These are phyloP conservation scores for Cryptoprocta ferox DNA, from an alignment of 2,797 vertebrate species.

Conservation along the genomic window DNA sequence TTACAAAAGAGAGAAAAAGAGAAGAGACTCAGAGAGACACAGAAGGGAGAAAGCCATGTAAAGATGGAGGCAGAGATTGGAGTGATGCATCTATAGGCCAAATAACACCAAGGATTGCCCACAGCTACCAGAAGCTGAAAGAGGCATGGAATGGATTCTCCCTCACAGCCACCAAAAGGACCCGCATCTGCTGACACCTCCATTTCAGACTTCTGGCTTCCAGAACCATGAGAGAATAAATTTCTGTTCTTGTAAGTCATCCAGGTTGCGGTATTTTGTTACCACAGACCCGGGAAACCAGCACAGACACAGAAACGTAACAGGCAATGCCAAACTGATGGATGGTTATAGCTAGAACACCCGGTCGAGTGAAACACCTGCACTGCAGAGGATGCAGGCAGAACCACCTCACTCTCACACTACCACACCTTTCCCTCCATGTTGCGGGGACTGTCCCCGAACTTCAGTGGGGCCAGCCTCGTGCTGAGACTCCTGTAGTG, in stretches of 20 bases:
- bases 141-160: neutral
- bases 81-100: neutral
- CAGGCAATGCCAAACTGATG: neutral
- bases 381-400: neutral
- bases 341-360: neutral
- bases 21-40: neutral
- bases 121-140: neutral
- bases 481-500: neutral
- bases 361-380: neutral
- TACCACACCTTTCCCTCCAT: neutral
- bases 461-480: neutral
- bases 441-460: neutral
- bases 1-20: neutral
- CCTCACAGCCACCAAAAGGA: neutral
- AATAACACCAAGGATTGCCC: neutral
- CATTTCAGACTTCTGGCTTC: neutral
- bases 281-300: neutral
- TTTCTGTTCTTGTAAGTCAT: neutral
- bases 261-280: neutral
- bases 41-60: neutral
- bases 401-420: neutral
- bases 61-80: neutral
- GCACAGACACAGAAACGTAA: fast-evolving
- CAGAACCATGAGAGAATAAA: neutral
- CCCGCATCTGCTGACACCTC: neutral